Conservation (phyloP, 2,113 vertebrate genomes). For the Chlorodrepanis virens region DNA sequence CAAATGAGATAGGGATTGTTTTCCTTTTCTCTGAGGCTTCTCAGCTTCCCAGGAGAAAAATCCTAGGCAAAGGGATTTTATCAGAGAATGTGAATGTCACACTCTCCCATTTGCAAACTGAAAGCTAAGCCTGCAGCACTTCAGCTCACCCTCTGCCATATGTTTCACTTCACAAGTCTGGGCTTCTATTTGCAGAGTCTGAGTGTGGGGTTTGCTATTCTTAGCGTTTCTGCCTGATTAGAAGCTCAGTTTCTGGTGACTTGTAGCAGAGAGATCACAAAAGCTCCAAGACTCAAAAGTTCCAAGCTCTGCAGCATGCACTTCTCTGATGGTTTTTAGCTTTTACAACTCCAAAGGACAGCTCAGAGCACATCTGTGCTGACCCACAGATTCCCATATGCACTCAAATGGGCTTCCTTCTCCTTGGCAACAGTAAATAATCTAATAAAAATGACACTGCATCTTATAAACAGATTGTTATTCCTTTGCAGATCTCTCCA, state of each 20-base stretch:
- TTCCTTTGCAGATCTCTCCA: neutral
- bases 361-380: neutral
- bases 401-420: neutral
- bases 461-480: neutral
- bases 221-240: neutral
- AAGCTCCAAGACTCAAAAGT: neutral
- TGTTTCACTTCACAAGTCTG: neutral
- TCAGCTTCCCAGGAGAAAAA: no score
- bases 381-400: neutral
- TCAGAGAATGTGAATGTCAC: no score
- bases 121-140: neutral
- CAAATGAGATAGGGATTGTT: no score
- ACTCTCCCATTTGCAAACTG: neutral
- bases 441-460: neutral
- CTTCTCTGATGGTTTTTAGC: neutral
- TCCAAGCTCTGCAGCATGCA: neutral
- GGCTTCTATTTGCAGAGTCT: neutral
- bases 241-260: neutral
- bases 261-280: neutral
- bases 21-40: no score
- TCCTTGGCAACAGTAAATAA: neutral
- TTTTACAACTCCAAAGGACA: neutral
- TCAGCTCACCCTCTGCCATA: neutral
- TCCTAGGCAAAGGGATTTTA: rapidly evolving
- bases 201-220: neutral